Conservation (phyloP, 1,140 invertebrate species). For the Venustaconcha ellipsiformis region DNA sequence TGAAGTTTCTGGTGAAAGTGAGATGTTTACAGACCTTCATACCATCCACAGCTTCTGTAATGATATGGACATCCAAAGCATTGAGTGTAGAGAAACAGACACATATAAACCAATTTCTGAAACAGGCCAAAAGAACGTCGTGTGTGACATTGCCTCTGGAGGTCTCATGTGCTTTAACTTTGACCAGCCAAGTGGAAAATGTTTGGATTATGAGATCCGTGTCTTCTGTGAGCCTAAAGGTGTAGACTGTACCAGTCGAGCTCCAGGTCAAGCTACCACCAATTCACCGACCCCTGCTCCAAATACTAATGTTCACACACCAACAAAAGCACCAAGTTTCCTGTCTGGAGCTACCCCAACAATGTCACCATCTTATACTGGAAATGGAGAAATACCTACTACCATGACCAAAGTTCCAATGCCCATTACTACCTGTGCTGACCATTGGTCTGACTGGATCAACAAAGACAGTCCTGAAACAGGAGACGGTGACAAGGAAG, state of each 20-base stretch:
- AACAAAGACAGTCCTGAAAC: conserved; percentile 31
- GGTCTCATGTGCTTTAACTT: conserved; percentile 77
- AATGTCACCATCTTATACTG: neutral
- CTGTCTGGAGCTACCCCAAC: neutral
- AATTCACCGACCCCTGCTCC: neutral
- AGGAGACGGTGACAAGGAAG: conserved; percentile 24
- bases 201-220: conserved; percentile 80
- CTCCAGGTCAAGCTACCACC: conserved; percentile 5
- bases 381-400: no score
- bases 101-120: conserved; percentile 29
- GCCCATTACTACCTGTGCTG: neutral
- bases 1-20: conserved; percentile 71
- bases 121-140: conserved; percentile 71
- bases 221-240: conserved; percentile 74
- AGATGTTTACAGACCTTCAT: conserved; percentile 73
- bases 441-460: conserved; percentile 41
- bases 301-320: neutral
- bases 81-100: conserved; percentile 51
- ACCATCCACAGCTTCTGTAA: conserved; percentile 70
- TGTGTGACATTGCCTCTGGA: conserved; percentile 77
- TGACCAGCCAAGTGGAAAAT: conserved; percentile 54
- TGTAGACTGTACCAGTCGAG: conserved; percentile 33
- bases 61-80: conserved; percentile 57
- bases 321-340: neutral
- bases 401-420: no score